phyloP scores from a whole-genome alignment of 2,888 invertebrate genomes.

The Ectobius pallidus region DNA sequence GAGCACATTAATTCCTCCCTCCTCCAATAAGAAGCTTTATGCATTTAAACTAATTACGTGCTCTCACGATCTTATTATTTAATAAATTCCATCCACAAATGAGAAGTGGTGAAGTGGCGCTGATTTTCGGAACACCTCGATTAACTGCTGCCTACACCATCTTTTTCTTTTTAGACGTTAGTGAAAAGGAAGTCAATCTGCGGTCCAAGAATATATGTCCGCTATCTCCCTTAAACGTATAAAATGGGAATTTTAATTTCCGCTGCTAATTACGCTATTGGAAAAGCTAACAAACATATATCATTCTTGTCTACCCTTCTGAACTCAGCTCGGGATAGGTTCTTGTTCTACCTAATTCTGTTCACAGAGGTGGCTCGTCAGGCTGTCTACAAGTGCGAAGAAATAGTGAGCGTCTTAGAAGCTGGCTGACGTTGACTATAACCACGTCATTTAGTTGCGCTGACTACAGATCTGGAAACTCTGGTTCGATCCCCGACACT shows the following conservation, averaged over 20 bases:
- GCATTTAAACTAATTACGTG: too few relatives aligned
- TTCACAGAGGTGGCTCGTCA: not conserved
- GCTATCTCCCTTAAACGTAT: not conserved
- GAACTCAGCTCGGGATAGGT: not conserved
- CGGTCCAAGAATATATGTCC: not conserved
- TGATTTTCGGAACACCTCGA: not conserved
- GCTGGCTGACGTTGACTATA: too few relatives aligned
- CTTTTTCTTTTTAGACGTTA: not conserved
- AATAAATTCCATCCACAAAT: too few relatives aligned
- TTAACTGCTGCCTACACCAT: not conserved
- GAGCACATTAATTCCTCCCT: too few relatives aligned
- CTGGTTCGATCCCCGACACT: too few relatives aligned
- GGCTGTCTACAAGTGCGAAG: too few relatives aligned
- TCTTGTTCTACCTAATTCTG: not conserved
- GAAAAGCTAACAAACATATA: slow-evolving; percentile 34
- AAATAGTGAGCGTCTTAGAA: too few relatives aligned
- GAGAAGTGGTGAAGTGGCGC: too few relatives aligned
- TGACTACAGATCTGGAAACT: too few relatives aligned
- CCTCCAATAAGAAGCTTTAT: too few relatives aligned
- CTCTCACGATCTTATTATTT: too few relatives aligned
- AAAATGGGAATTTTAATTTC: slow-evolving; percentile 20
- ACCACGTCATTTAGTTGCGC: too few relatives aligned
- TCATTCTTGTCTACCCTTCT: slow-evolving; percentile 12
- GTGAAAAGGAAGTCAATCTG: not conserved
- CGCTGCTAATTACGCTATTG: slow-evolving; percentile 30